Evolutionary conservation across 2,113 vertebrate genomes (phyloP), one percentile per base, ranked within the genome.

Genomic region (Paramisgurnus dabryanus): DNA sequence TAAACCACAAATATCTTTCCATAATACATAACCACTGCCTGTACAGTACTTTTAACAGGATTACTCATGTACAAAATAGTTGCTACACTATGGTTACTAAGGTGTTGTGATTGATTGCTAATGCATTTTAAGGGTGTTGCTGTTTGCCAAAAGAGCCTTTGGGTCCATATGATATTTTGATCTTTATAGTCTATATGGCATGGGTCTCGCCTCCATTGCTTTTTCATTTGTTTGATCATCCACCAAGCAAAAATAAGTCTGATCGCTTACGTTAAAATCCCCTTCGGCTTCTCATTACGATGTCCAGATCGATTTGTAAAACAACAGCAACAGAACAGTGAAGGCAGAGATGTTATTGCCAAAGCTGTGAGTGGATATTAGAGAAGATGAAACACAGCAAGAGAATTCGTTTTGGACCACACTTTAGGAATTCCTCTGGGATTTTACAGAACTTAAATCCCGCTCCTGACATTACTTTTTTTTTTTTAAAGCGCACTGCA

Each of bases 331-430:
- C 27, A 53, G 27, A 73, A 50, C 55, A 15, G 61, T 13, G 58
- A 75, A 55, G 22, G 45, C 18, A 76, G 73, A 76, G 5, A 22
- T 39, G 80, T 60, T 75, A 75, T 76, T 73, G 57, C 68, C 68
- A 65, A 49, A 34, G 75, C 74, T 76, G 53, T 55, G 15, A 66
- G 69, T 60, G 49, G 68, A 80, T 64, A 76, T 76, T 66, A 76
- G 47, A 76, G 53, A 58, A 66, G 6, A 77, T 72, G 49, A 77
- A 72, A 18, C 34, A 69, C 50, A 67, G 9, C 12, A 10, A 50
- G 12, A 3, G 27, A 66, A 67, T 39, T 10, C 2, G 34, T 7
- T 68, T 53, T 34, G 64, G 70, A 64, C 40, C 5, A 39, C 45
- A 34, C 49, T 67, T 53, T 40, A 40, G 58, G 60, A 75, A 47